Base-by-base conservation (phyloP, 2,797 vertebrate species). In the Sebastes aleutianus region DNA sequence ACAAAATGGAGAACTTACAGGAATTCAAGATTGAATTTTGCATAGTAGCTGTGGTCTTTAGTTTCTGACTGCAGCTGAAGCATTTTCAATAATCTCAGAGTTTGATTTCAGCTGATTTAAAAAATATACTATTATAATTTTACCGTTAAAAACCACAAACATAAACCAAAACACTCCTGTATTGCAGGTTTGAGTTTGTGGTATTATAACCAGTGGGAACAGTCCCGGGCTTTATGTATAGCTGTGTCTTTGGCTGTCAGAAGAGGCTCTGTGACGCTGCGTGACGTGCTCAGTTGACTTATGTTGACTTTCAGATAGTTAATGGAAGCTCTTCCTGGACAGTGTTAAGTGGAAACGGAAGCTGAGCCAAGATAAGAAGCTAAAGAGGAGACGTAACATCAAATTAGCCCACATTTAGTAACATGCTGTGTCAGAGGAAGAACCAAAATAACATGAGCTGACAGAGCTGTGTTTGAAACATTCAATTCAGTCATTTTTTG, bases 331-430 rank as follows among this genome's bases (percentile, higher is more conserved):
- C 27, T 58, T 82, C 70, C 61, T 26, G 22, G 22, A 67, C 20
- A 65, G 12, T 4, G 27, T 29, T 32, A 8, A 57, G 54, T 58
- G 83, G 70, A 75, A 79, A 56, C 16, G 1, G 70, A 78, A 76
- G 81, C 76, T 63, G 76, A 75, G 69, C 26, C 2, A 8, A 67
- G 65, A 74, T 86, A 67, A 87, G 79, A 64, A 65, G 86, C 77
- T 86, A 66, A 87, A 64, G 76, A 74, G 14, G 36, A 47, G 70
- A 10, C 13, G 16, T 61, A 63, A 68, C 27, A 58, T 54, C 5
- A 58, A 84, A 79, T 78, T 34, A 80, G 54, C 22, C 59, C 57
- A 59, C 64, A 61, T 66, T 70, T 59, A 79, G 29, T 16, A 43
- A 71, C 71, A 31, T 57, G 14, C 31, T 50, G 57, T 43, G 57